Conservation (phyloP, 2,888 invertebrate genomes). For the Tipula confusa region DNA sequence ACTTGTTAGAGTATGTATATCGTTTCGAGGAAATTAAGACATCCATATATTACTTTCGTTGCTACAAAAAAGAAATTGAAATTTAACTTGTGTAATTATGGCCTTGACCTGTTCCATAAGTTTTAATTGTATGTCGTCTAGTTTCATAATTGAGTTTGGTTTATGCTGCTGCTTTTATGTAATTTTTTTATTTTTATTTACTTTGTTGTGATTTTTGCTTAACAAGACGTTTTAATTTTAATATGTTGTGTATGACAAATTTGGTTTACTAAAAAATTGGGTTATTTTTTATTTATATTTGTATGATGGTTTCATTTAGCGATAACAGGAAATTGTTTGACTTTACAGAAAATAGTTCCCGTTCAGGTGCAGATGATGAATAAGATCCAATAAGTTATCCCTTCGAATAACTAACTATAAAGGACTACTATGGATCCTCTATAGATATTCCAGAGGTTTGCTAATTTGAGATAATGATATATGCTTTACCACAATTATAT, state of each 20-base stretch:
- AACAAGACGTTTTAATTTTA: background rate
- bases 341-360: too few species aligned
- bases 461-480: too few species aligned
- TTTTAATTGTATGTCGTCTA: slow-evolving; percentile 3
- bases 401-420: too few species aligned
- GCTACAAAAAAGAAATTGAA: background rate
- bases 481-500: too few species aligned
- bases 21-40: background rate
- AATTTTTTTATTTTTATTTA: background rate
- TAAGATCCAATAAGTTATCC: too few species aligned
- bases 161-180: background rate
- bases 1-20: background rate
- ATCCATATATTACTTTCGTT: background rate
- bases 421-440: too few species aligned
- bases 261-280: background rate
- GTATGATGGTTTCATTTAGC: background rate
- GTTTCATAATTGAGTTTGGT: background rate
- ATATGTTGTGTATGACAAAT: background rate
- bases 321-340: background rate
- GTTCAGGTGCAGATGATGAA: too few species aligned
- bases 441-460: too few species aligned
- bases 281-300: background rate
- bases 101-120: slow-evolving; percentile 9
- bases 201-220: slow-evolving; percentile 8
- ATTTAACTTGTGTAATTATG: background rate